Evolutionary conservation across 2,113 vertebrate genomes (phyloP), one percentile per base, ranked within the genome.

Genomic region (Pachycephala philippinensis): DNA sequence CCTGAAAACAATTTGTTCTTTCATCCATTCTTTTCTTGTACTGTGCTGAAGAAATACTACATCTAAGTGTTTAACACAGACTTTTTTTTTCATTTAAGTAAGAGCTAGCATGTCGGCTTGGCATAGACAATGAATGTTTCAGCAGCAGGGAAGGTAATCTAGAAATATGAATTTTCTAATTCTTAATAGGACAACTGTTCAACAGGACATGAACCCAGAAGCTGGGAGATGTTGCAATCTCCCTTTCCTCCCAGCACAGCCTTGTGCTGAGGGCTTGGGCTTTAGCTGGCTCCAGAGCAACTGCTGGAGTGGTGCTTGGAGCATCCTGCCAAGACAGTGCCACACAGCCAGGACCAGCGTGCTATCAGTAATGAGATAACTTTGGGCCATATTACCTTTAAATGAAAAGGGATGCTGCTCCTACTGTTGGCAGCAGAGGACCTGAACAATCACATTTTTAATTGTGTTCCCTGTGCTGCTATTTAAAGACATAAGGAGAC

Each of bases 401-500:
- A 79, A 77, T 75, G 37, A 78, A 90, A 96, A 78, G n/a, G 12
- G 26, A 68, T 11, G 15, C 23, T 57, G 18, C 53, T 80, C 16
- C 69, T 87, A 19, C 49, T 50, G 21, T 52, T 81, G 83, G 42
- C 40, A 92, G 61, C 64, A 90, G 60, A 74, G n/a, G 26, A 90
- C 74, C 71, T 27, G 88, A 90, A 68, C 8, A 12, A 56, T 56
- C 53, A 45, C 60, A 31, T 31, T 89, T 93, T 90, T 96, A 96
- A 97, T 90, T 96, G 82, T 59, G 30, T 78, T 93, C 63, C 39
- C 63, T 5, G 1, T 74, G 63, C 42, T 83, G 39, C 16, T 3
- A 44, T 76, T 94, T 90, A 93, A 94, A 91, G 68, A 80, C 35
- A 59, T 59, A 45, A 87, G 76, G 59, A 75, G 86, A 92, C 76